Conservation (phyloP, 1,140 invertebrate species). For the Stegodyphus dumicola region DNA sequence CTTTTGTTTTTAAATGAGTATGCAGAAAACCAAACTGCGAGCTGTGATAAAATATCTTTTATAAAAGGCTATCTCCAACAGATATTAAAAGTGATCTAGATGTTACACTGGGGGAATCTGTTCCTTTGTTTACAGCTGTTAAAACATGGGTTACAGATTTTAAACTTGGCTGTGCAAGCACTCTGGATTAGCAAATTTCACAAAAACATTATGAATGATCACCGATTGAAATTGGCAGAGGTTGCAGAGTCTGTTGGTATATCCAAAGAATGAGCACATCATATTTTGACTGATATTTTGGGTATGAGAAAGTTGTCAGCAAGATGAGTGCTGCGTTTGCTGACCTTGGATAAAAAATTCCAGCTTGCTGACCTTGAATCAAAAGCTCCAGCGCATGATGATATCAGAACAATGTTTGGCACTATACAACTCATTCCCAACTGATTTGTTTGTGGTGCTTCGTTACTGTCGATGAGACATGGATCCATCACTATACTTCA, state of each 20-base stretch:
- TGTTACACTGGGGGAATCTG: neutral
- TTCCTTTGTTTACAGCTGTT: neutral
- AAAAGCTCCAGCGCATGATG: too few relatives aligned
- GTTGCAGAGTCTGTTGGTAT: neutral
- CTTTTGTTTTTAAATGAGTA: neutral
- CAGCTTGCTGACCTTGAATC: too few relatives aligned
- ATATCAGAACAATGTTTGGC: too few relatives aligned
- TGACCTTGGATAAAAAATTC: too few relatives aligned
- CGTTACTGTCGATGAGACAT: too few relatives aligned
- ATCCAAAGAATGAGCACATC: neutral
- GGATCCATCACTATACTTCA: too few relatives aligned
- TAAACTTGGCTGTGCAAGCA: neutral
- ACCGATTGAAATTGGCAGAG: neutral
- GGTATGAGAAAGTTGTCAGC: neutral
- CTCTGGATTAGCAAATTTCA: neutral
- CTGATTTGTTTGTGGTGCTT: too few relatives aligned
- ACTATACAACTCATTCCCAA: too few relatives aligned
- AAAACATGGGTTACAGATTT: neutral
- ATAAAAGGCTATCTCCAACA: neutral
- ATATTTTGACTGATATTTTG: neutral
- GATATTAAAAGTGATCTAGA: neutral
- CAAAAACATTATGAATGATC: slow-evolving; percentile 5
- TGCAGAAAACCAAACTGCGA: neutral
- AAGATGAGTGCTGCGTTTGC: neutral
- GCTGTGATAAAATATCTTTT: slow-evolving; percentile 5